Conservation (phyloP, 2,113 vertebrate species). For the Sebastes schlegelii region DNA sequence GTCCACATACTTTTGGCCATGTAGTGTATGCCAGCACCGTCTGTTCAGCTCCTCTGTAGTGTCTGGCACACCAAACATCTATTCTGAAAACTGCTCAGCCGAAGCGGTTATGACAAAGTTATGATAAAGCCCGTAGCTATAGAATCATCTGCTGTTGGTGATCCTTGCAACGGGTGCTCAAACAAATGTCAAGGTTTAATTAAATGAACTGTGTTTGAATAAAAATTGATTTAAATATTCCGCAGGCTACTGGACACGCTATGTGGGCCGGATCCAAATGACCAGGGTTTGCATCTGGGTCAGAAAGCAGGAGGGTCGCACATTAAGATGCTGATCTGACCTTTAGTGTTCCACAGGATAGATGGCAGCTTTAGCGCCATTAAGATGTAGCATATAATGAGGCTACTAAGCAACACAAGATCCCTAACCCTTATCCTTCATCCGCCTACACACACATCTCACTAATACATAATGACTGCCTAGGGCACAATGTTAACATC, state of each 20-base stretch:
- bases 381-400: slow-evolving; percentile 57
- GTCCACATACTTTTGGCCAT: background rate
- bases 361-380: slow-evolving; percentile 39
- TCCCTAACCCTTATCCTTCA: slow-evolving; percentile 17
- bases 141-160: slow-evolving; percentile 38
- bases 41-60: background rate
- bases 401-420: slow-evolving; percentile 21
- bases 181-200: slow-evolving; percentile 69
- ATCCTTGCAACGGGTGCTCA: slow-evolving; percentile 21
- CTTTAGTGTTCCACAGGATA: slow-evolving; percentile 50
- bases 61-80: background rate
- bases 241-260: slow-evolving; percentile 26
- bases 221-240: slow-evolving; percentile 51
- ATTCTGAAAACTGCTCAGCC: slow-evolving; percentile 9
- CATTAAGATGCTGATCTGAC: slow-evolving; percentile 63
- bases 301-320: slow-evolving; percentile 29
- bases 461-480: slow-evolving; percentile 10
- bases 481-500: background rate
- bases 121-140: slow-evolving; percentile 17
- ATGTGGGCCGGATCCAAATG: slow-evolving; percentile 15
- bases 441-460: slow-evolving; percentile 13
- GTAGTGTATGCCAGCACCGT: background rate
- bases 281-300: slow-evolving; percentile 57
- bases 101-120: slow-evolving; percentile 12
- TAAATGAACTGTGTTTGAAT: slow-evolving; percentile 49